Conservation (phyloP, 2,797 vertebrate species). For the Sebastes vulpes region DNA sequence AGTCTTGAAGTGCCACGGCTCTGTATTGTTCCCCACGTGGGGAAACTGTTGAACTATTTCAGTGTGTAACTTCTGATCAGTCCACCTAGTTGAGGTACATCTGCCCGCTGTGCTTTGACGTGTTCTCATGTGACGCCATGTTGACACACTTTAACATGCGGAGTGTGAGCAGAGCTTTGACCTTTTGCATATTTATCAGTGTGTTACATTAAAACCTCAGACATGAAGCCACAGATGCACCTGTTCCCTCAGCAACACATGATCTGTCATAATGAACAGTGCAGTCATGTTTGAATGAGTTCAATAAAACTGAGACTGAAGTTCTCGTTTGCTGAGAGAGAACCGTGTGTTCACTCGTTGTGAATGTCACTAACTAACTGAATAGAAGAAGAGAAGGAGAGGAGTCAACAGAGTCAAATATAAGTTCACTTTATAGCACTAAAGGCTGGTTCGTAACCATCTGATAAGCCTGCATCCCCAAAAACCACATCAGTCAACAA, state of each 20-base stretch:
- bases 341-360: neutral
- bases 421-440: neutral
- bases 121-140: conserved; percentile 7
- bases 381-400: neutral
- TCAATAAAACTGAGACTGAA: neutral
- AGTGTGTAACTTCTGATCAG: neutral
- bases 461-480: neutral
- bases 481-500: neutral
- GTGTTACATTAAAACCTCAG: conserved; percentile 32
- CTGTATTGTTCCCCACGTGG: neutral
- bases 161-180: conserved; percentile 28
- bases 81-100: neutral
- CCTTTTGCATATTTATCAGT: conserved; percentile 40
- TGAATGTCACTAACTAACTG: neutral
- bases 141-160: conserved; percentile 25
- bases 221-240: conserved; percentile 20
- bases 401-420: neutral
- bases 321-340: neutral
- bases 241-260: conserved; percentile 33
- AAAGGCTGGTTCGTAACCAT: neutral
- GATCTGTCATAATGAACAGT: neutral
- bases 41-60: neutral
- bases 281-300: neutral
- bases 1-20: neutral
- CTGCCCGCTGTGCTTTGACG: neutral